Evolutionary conservation across 2,888 invertebrate genomes (phyloP).

Genomic region (Auanema sp.): DNA sequence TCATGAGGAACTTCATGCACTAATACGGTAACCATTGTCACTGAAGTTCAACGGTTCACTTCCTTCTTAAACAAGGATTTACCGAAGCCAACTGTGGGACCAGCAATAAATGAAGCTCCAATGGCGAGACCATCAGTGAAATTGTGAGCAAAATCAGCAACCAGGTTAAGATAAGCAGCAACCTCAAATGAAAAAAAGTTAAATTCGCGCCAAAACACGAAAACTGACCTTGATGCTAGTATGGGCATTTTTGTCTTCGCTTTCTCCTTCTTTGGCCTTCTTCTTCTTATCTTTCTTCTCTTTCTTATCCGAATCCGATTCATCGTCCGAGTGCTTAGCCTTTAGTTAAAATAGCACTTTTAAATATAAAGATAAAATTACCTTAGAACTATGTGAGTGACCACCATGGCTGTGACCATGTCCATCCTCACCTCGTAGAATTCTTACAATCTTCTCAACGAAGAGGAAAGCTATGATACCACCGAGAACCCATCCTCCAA

Average conservation of each 20-base stretch:
- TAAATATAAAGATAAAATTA: not conserved
- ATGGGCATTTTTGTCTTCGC: conserved; percentile 13
- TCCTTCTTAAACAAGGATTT: conserved; percentile 67
- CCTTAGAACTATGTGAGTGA: conserved; percentile 17
- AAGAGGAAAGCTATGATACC: conserved; percentile 67
- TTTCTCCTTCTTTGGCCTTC: conserved; percentile 12
- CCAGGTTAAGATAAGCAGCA: conserved; percentile 91
- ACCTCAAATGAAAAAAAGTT: conserved; percentile 73
- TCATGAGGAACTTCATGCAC: conserved; percentile 99
- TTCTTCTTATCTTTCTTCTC: conserved; percentile 22
- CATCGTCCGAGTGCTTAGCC: conserved; percentile 26
- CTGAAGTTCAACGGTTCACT: conserved; percentile 71
- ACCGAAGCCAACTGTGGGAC: conserved; percentile 57
- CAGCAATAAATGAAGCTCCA: conserved; percentile 78
- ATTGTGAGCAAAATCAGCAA: conserved; percentile 97
- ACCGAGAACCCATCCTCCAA: conserved; percentile 89
- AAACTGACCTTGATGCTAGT: conserved; percentile 32
- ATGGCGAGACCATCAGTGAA: conserved; percentile 99
- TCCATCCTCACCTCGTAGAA: conserved; percentile 75
- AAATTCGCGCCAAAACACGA: not conserved
- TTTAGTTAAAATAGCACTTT: not conserved
- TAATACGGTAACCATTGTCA: conserved; percentile 92
- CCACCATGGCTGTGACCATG: conserved; percentile 72
- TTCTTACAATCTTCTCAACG: conserved; percentile 85
- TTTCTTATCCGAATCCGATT: conserved; percentile 20